These are phyloP conservation scores for Cossypha heuglini DNA, from an alignment of 2,797 vertebrate species.

Conservation along the genomic window DNA sequence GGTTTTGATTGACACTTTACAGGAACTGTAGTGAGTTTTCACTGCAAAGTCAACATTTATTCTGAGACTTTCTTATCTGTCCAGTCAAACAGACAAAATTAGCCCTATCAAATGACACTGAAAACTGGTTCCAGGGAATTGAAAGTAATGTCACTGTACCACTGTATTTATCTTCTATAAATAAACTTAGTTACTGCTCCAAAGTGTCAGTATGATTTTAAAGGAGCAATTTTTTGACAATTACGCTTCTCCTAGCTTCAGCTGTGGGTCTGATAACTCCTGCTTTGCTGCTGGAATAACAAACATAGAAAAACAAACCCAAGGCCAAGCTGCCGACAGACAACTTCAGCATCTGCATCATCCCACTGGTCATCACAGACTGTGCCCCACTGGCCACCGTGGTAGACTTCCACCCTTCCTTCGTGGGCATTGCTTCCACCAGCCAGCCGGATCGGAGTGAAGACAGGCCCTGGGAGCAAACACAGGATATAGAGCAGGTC, in stretches of 20 bases:
- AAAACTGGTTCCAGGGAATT: not conserved
- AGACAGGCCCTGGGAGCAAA: conserved; percentile 43
- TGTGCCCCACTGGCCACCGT: conserved; percentile 91
- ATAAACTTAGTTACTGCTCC: not conserved
- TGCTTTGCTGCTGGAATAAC: not conserved
- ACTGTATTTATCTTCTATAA: not conserved
- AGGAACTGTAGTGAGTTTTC: not conserved
- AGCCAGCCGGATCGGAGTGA: conserved; percentile 81
- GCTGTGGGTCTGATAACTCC: not conserved
- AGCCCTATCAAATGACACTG: not conserved
- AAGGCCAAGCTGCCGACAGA: conserved; percentile 94
- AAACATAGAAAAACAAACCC: conserved; percentile 76
- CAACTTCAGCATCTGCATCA: conserved; percentile 90
- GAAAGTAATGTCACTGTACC: not conserved
- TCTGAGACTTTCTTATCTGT: not conserved
- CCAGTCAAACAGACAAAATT: not conserved
- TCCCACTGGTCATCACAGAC: conserved; percentile 97
- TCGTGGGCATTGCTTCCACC: conserved; percentile 79
- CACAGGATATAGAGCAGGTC: not conserved
- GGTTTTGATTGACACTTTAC: not conserved
- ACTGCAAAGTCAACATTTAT: not conserved
- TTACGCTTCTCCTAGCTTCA: not conserved
- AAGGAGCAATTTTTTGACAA: not conserved
- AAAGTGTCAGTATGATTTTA: not conserved
- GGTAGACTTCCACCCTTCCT: conserved; percentile 91